These are phyloP conservation scores for Phylloscopus trochilus DNA, from an alignment of 2,113 vertebrate species.

Conservation along the genomic window DNA sequence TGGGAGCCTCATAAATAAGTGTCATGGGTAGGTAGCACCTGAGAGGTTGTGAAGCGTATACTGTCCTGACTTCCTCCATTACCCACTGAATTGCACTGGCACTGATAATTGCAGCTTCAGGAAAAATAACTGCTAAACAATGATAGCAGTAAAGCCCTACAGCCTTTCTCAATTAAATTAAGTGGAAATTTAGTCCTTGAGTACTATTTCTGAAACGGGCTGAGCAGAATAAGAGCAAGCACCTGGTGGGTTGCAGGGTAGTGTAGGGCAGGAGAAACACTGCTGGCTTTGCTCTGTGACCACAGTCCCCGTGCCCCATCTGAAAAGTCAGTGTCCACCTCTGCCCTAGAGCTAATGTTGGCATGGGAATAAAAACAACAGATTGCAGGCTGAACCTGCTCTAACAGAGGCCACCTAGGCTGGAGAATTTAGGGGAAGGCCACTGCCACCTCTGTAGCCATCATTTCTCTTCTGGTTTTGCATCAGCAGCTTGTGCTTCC, in stretches of 20 bases:
- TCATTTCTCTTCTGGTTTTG: neutral
- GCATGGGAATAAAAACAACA: neutral
- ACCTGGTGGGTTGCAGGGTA: neutral
- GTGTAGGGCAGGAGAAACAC: neutral
- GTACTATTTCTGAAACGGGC: neutral
- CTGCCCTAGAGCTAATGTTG: neutral
- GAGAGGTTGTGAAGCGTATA: neutral
- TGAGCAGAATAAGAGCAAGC: neutral
- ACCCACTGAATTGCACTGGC: neutral
- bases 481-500: neutral
- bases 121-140: slow-evolving; percentile 37
- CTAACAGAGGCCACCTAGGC: neutral
- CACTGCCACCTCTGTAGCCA: neutral
- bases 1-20: neutral
- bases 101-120: slow-evolving; percentile 43
- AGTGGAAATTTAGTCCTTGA: slow-evolving; percentile 27
- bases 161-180: slow-evolving; percentile 11
- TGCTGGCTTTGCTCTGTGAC: neutral
- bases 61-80: slow-evolving; percentile 21
- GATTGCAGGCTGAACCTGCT: neutral
- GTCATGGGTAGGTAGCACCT: neutral
- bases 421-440: neutral
- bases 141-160: neutral
- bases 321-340: neutral
- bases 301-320: rapidly evolving